These are phyloP conservation scores for Drosophila willistoni DNA, from an alignment of 1,140 invertebrate species.

Conservation along the genomic window DNA sequence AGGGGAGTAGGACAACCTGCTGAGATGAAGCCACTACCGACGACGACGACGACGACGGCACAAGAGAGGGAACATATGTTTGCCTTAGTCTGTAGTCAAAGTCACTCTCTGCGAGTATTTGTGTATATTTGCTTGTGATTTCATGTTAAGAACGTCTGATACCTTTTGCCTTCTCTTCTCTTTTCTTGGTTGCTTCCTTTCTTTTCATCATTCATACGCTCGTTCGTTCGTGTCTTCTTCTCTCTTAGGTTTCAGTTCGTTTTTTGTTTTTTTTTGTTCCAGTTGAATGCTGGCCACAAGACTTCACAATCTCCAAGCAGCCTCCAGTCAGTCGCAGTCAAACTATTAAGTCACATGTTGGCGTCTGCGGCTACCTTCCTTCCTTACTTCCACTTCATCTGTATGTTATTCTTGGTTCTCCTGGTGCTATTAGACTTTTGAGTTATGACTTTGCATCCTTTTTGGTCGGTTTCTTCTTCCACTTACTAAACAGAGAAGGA, in stretches of 20 bases:
- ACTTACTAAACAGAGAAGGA: slow-evolving; percentile 17
- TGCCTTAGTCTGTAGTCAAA: slow-evolving; percentile 24
- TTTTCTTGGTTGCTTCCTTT: background rate
- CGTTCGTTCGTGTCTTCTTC: background rate
- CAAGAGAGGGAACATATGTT: slow-evolving; percentile 61
- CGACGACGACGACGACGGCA: slow-evolving; percentile 5
- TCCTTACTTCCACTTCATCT: slow-evolving; percentile 15
- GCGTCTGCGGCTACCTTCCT: slow-evolving; percentile 43
- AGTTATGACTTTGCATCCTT: slow-evolving; percentile 79
- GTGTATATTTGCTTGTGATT: slow-evolving; percentile 43
- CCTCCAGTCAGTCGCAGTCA: slow-evolving; percentile 34
- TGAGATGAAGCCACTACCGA: slow-evolving; percentile 37
- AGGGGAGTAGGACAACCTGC: slow-evolving; percentile 53
- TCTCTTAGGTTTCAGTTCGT: background rate
- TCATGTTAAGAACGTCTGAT: slow-evolving; percentile 69
- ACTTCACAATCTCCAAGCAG: slow-evolving; percentile 11
- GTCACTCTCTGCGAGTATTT: slow-evolving; percentile 24
- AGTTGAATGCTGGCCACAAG: slow-evolving; percentile 34
- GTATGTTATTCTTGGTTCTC: background rate
- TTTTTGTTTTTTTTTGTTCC: slow-evolving; percentile 13
- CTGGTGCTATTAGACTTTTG: slow-evolving; percentile 65
- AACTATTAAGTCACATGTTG: slow-evolving; percentile 60
- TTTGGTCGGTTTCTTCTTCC: slow-evolving; percentile 29
- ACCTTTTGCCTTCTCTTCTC: slow-evolving; percentile 34
- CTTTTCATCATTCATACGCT: background rate